A percentile compares a stretch with the other conserved stretches of the same genome.
Evolutionary conservation across 92 coral and sea anemone genomes (phyloP).

Genomic region (Diadumene lineata): DNA sequence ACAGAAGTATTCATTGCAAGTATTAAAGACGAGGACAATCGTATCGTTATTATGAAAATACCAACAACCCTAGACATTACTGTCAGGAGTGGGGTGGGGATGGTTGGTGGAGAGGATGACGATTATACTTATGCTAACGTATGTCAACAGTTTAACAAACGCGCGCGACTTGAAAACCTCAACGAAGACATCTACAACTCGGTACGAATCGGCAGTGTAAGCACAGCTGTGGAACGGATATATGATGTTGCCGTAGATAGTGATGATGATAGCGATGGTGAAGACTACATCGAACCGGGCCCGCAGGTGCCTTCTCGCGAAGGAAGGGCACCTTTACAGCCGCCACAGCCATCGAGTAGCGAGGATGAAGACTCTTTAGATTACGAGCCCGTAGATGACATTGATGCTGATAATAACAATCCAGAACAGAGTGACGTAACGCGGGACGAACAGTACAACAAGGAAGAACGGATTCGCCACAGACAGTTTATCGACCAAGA

Average conservation of each 20-base stretch:
- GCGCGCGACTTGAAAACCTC: conserved; percentile 17
- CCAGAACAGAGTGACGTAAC: neutral
- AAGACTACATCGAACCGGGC: conserved; percentile 32
- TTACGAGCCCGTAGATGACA: neutral
- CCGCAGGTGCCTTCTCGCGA: conserved; percentile 40
- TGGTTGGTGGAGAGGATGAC: neutral
- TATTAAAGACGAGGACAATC: conserved; percentile 20
- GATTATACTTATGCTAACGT: conserved; percentile 24
- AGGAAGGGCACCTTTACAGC: conserved; percentile 5
- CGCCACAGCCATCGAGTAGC: conserved; percentile 1
- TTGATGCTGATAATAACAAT: conserved; percentile 23
- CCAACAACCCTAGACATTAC: conserved; percentile 43
- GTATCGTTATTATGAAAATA: conserved; percentile 38
- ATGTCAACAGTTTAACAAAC: neutral
- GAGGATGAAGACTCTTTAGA: neutral
- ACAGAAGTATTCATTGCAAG: conserved; percentile 40
- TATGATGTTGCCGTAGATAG: conserved; percentile 18
- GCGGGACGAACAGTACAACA: too few species aligned
- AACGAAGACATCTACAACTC: neutral
- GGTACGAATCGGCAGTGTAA: conserved; percentile 12
- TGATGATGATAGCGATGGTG: conserved; percentile 31
- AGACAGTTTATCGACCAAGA: too few species aligned
- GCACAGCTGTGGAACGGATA: conserved; percentile 24
- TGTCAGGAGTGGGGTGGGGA: conserved; percentile 27
- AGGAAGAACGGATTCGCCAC: too few species aligned